Conservation (phyloP, 1,140 invertebrate species). For the Druon quercuslanigerum region DNA sequence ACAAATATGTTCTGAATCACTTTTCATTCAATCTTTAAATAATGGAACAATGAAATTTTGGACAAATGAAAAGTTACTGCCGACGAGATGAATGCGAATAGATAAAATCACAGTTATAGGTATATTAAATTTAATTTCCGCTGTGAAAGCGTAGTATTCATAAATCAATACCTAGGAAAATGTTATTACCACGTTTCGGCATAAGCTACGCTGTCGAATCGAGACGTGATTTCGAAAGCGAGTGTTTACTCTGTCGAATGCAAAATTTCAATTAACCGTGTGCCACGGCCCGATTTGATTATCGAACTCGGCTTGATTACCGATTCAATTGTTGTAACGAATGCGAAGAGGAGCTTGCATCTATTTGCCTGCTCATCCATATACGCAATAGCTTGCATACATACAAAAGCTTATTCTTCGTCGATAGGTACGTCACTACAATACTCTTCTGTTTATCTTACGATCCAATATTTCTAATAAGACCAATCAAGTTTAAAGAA, state of each 20-base stretch:
- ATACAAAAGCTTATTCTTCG: slow-evolving; percentile 47
- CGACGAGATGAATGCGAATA: no score
- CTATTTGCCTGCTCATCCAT: slow-evolving; percentile 52
- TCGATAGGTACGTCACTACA: slow-evolving; percentile 29
- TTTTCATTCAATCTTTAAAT: no score
- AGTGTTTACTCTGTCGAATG: slow-evolving; percentile 63
- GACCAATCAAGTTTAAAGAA: no score
- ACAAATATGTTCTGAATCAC: no score
- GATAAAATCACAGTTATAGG: not conserved
- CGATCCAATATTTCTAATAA: not conserved
- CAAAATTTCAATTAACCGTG: slow-evolving; percentile 68
- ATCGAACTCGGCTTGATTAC: slow-evolving; percentile 66
- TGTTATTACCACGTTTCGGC: slow-evolving; percentile 31
- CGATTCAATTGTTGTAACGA: slow-evolving; percentile 70
- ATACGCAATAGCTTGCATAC: slow-evolving; percentile 36
- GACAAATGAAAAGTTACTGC: no score
- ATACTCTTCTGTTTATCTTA: not conserved
- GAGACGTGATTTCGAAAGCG: slow-evolving; percentile 49
- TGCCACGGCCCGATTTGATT: slow-evolving; percentile 61
- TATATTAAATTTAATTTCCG: slow-evolving; percentile 7
- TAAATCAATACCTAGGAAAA: slow-evolving; percentile 19
- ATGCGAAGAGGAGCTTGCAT: slow-evolving; percentile 57
- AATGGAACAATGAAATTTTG: no score
- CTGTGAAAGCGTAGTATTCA: slow-evolving; percentile 19
- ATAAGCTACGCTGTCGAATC: slow-evolving; percentile 43